Evolutionary conservation across 2,888 invertebrate species (phyloP).

Genomic region (Meghimatium bilineatum): DNA sequence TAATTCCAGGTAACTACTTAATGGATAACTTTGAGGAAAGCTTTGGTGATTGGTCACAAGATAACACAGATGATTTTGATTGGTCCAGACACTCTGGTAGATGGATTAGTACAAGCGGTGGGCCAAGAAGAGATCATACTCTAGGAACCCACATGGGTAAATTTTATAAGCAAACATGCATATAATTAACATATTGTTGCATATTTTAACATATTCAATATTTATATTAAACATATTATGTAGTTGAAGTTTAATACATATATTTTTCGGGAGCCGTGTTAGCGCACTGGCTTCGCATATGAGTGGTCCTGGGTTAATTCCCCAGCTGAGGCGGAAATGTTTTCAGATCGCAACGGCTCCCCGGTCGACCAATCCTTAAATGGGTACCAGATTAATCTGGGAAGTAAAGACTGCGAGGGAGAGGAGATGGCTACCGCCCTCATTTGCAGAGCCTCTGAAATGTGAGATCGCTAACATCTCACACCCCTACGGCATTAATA

Average conservation of each 20-base stretch:
- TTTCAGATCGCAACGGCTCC: too few species aligned
- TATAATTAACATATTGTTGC: not conserved
- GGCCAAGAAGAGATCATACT: slow-evolving; percentile 70
- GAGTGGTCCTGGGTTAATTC: too few species aligned
- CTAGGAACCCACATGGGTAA: slow-evolving; percentile 54
- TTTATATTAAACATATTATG: not conserved
- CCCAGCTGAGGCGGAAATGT: too few species aligned
- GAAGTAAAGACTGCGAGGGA: too few species aligned
- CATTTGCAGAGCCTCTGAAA: too few species aligned
- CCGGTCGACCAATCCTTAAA: too few species aligned
- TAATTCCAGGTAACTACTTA: slow-evolving; percentile 55
- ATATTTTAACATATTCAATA: not conserved
- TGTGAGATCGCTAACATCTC: too few species aligned
- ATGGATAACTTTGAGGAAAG: slow-evolving; percentile 73
- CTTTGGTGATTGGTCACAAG: slow-evolving; percentile 70
- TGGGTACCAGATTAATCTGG: too few species aligned
- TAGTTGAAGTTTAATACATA: not conserved
- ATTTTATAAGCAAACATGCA: not conserved
- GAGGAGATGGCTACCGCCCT: too few species aligned
- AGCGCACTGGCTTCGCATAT: too few species aligned
- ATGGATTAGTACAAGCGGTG: slow-evolving; percentile 62
- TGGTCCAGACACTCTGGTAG: slow-evolving; percentile 66
- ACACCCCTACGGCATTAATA: too few species aligned
- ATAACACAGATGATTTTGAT: slow-evolving; percentile 66
- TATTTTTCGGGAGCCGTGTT: too few species aligned